Evolutionary conservation across 2,113 vertebrate genomes (phyloP).

Genomic region (Psephotus haematonotus): DNA sequence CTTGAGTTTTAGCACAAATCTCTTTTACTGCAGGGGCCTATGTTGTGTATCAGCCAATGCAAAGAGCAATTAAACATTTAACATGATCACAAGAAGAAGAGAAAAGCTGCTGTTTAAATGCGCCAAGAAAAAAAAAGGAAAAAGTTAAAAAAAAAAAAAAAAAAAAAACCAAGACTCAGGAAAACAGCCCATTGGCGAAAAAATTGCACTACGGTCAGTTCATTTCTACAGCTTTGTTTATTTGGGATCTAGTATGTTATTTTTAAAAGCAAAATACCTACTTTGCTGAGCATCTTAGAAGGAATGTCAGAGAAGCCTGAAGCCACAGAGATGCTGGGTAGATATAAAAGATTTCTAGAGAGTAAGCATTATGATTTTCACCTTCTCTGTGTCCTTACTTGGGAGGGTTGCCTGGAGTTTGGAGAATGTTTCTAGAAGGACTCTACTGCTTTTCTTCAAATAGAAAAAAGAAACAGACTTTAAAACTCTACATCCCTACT

Average conservation of each 20-base stretch:
- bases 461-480: not conserved
- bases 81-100: conserved; percentile 40
- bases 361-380: not conserved
- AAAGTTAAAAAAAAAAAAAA: not conserved
- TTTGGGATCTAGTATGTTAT: not conserved
- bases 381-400: not conserved
- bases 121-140: not conserved
- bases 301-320: not conserved
- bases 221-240: not conserved
- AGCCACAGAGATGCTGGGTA: not conserved
- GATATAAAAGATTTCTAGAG: not conserved
- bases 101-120: conserved; percentile 22
- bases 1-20: conserved; percentile 60
- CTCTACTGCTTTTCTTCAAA: not conserved
- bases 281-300: not conserved
- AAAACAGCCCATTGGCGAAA: not conserved
- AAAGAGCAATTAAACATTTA: conserved; percentile 73
- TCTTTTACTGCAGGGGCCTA: conserved; percentile 65
- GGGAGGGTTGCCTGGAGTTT: not conserved
- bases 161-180: not conserved
- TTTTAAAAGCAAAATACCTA: not conserved
- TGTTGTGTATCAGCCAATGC: conserved; percentile 51
- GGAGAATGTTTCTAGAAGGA: conserved; percentile 2
- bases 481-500: not conserved
- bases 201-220: not conserved